phyloP scores from a whole-genome alignment of 2,113 vertebrate species.

The Carassius gibelio region DNA sequence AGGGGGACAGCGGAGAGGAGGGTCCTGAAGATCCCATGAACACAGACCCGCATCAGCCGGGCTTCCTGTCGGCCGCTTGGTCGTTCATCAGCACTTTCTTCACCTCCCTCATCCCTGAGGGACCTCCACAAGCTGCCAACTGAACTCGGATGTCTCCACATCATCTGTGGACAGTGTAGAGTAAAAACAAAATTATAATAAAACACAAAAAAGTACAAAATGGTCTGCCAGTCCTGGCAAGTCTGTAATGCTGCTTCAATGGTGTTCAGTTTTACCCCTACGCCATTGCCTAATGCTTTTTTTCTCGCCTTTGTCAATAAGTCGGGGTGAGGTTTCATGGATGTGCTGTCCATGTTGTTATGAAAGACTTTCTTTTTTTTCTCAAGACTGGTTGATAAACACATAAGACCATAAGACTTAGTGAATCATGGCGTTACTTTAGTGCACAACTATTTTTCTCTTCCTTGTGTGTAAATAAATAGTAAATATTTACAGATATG shows the following conservation, averaged over 20 bases:
- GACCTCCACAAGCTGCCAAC: slow-evolving; percentile 87
- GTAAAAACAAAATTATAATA: not conserved
- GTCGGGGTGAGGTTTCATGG: slow-evolving; percentile 34
- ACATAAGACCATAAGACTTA: slow-evolving; percentile 4
- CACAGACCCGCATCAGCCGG: slow-evolving; percentile 74
- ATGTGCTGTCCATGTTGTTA: slow-evolving; percentile 12
- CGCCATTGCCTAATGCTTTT: not conserved
- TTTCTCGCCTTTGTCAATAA: not conserved
- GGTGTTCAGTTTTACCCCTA: not conserved
- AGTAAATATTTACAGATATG: slow-evolving; percentile 67
- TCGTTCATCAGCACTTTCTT: slow-evolving; percentile 96
- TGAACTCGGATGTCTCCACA: slow-evolving; percentile 62
- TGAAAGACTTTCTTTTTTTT: not conserved
- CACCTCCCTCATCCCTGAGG: slow-evolving; percentile 95
- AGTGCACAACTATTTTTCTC: slow-evolving; percentile 52
- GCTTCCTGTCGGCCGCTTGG: slow-evolving; percentile 88
- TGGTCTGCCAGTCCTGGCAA: slow-evolving; percentile 17
- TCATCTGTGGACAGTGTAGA: not conserved
- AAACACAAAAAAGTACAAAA: not conserved
- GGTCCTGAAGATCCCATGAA: slow-evolving; percentile 70
- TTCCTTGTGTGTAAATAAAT: slow-evolving; percentile 66
- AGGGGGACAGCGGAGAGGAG: slow-evolving; percentile 80
- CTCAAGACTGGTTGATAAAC: not conserved
- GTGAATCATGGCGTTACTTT: slow-evolving; percentile 20
- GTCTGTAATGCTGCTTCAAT: slow-evolving; percentile 29